These are phyloP conservation scores for Gorsachius magnificus DNA, from an alignment of 2,797 vertebrate genomes.

Conservation along the genomic window DNA sequence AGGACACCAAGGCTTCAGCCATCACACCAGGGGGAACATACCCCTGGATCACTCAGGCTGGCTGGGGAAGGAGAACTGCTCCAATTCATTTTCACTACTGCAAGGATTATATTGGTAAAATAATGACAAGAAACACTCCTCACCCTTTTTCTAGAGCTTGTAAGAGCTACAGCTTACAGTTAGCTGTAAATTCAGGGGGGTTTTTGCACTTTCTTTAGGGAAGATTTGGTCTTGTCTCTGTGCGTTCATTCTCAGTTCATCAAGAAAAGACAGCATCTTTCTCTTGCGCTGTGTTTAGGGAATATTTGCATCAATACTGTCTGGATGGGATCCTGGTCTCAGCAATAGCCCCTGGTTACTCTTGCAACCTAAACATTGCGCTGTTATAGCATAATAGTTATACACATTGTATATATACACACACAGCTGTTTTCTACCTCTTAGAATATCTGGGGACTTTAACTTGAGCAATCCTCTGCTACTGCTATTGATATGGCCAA, in stretches of 20 bases:
- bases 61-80: neutral
- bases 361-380: neutral
- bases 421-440: neutral
- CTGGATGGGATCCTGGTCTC: neutral
- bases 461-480: neutral
- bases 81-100: fast-evolving
- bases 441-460: neutral
- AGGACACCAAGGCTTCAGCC: neutral
- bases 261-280: neutral
- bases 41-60: fast-evolving
- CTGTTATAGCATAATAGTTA: neutral
- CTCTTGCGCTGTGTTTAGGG: neutral
- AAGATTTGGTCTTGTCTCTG: neutral
- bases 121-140: neutral
- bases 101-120: neutral
- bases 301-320: neutral
- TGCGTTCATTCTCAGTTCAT: neutral
- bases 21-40: neutral
- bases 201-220: neutral
- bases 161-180: neutral
- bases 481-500: neutral
- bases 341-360: neutral
- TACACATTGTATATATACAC: neutral
- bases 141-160: neutral
- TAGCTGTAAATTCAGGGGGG: neutral